Evolutionary conservation across 64 coral and sea anemone species (phyloP).

Genomic region (Montipora cactus): DNA sequence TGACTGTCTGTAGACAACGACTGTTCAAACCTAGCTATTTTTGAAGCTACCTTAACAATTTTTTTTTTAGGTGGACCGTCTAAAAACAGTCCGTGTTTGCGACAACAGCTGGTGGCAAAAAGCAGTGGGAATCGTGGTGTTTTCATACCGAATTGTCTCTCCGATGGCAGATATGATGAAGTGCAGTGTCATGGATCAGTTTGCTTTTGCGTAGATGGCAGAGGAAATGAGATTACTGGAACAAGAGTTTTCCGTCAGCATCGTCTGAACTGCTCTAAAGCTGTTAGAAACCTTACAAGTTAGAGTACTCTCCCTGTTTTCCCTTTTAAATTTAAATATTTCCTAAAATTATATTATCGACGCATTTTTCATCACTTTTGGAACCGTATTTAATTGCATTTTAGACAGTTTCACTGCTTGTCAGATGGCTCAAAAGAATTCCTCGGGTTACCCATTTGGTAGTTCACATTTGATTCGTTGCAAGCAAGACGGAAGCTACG

Average conservation of each 20-base stretch:
- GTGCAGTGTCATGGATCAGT: constrained; percentile 72
- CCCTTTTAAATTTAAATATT: too few relatives aligned
- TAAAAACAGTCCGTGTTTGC: constrained; percentile 37
- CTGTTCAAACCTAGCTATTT: neutral
- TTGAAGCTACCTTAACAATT: neutral
- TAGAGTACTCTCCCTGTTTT: neutral
- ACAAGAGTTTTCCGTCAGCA: constrained; percentile 49
- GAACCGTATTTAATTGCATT: neutral
- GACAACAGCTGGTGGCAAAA: constrained; percentile 41
- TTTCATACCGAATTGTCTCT: constrained; percentile 68
- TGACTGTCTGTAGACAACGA: too few relatives aligned
- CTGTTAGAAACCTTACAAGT: neutral
- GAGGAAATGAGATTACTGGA: constrained; percentile 55
- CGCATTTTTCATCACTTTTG: neutral
- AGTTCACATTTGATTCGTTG: constrained; percentile 54
- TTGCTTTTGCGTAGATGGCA: constrained; percentile 82
- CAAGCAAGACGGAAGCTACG: constrained; percentile 77
- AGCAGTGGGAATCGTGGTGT: constrained; percentile 42
- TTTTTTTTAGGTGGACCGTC: neutral
- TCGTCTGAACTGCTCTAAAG: constrained; percentile 29
- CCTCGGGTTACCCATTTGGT: neutral
- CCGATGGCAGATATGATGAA: constrained; percentile 53
- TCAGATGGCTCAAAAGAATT: constrained; percentile 9
- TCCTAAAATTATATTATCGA: neutral
- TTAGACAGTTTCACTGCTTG: constrained; percentile 12